phyloP scores from a whole-genome alignment of 2,113 vertebrate species.

The Plecotus auritus region DNA sequence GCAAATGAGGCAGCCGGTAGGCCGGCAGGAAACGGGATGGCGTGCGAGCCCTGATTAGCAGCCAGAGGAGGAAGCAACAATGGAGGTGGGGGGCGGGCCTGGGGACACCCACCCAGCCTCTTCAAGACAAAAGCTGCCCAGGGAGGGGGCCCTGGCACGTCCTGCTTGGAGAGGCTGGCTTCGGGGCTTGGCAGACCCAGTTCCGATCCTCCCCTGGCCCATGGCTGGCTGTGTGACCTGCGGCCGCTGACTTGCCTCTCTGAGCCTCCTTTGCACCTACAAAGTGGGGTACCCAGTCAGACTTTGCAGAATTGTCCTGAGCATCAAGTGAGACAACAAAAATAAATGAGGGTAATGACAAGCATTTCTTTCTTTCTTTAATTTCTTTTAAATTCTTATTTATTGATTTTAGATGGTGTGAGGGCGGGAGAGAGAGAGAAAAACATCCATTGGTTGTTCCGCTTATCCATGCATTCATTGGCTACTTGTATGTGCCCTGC shows the following conservation, averaged over 20 bases:
- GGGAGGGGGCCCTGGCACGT: neutral
- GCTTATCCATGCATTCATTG: too few relatives aligned
- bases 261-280: neutral
- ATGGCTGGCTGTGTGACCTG: neutral
- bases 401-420: neutral
- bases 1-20: neutral
- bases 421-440: neutral
- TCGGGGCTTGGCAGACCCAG: neutral
- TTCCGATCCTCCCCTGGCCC: neutral
- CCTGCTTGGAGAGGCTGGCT: neutral
- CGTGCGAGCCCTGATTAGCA: constrained; percentile 37
- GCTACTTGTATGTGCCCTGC: neutral
- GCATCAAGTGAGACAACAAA: neutral
- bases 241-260: neutral
- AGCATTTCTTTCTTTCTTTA: neutral
- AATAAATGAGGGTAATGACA: neutral
- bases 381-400: neutral
- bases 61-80: neutral
- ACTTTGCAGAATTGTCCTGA: neutral
- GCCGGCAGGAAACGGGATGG: constrained; percentile 32
- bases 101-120: neutral
- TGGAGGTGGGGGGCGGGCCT: neutral
- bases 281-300: neutral
- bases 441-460: neutral
- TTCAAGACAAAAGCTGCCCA: neutral